Evolutionary conservation across 2,113 vertebrate genomes (phyloP).

Genomic region (Eptatretus burgeri): DNA sequence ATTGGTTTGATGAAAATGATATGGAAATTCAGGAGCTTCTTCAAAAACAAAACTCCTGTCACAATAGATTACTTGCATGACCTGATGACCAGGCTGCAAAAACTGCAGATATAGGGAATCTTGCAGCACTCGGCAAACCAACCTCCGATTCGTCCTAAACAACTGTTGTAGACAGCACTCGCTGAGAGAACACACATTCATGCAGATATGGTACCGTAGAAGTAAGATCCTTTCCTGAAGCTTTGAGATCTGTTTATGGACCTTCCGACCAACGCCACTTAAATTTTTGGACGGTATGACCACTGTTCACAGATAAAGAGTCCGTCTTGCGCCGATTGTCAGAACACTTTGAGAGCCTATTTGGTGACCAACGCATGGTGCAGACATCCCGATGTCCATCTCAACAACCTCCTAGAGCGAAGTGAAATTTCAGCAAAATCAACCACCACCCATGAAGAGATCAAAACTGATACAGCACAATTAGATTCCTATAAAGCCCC

Average conservation of each 20-base stretch:
- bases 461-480: no score
- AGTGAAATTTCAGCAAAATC: no score
- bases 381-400: no score
- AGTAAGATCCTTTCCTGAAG: background rate
- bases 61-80: background rate
- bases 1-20: slow-evolving; percentile 4
- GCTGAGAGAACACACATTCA: background rate
- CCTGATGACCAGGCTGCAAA: background rate
- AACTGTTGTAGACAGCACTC: background rate
- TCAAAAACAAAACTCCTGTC: background rate
- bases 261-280: background rate
- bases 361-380: no score
- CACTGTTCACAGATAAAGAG: background rate
- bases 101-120: background rate
- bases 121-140: background rate
- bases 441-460: no score
- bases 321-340: no score
- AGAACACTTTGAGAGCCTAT: no score
- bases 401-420: no score
- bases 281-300: background rate
- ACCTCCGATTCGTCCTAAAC: background rate
- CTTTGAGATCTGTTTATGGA: background rate
- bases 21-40: background rate
- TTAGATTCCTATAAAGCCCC: no score
- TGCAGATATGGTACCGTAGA: background rate